Percentiles rank a stretch among this genome's conserved stretches.
phyloP scores from a whole-genome alignment of 92 coral and sea anemone genomes.

The Epizoanthus rinbou region DNA sequence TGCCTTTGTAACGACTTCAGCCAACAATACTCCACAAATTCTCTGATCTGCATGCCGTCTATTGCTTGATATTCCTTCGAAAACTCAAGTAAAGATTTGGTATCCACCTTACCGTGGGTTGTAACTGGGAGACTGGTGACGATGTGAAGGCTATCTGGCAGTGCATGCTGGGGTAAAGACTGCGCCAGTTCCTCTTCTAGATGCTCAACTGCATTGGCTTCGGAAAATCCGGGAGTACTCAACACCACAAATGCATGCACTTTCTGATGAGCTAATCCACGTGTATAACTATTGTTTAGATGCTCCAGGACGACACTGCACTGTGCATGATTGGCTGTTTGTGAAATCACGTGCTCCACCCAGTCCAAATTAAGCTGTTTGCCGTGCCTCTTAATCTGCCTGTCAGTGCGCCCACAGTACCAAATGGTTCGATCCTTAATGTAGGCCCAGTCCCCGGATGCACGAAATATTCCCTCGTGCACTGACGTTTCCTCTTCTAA shows the following conservation, averaged over 20 bases:
- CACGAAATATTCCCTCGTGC: conserved; percentile 60
- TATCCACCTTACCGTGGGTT: conserved; percentile 88
- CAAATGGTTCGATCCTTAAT: conserved; percentile 63
- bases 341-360: conserved; percentile 66
- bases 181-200: conserved; percentile 43
- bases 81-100: conserved; percentile 45
- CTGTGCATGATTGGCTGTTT: conserved; percentile 40
- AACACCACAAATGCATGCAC: conserved; percentile 68
- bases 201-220: neutral
- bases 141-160: conserved; percentile 76
- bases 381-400: conserved; percentile 85
- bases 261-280: conserved; percentile 3
- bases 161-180: conserved; percentile 63
- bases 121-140: conserved; percentile 78
- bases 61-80: neutral
- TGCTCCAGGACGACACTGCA: conserved; percentile 45
- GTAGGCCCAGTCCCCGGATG: conserved; percentile 87
- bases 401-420: conserved; percentile 83
- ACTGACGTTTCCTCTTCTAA: conserved; percentile 68
- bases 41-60: conserved; percentile 26
- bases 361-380: conserved; percentile 71
- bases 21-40: conserved; percentile 52
- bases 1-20: conserved; percentile 10
- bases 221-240: neutral
- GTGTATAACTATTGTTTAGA: conserved; percentile 37